Conservation (phyloP, 2,888 invertebrate species). For the Napeogenes inachia region DNA sequence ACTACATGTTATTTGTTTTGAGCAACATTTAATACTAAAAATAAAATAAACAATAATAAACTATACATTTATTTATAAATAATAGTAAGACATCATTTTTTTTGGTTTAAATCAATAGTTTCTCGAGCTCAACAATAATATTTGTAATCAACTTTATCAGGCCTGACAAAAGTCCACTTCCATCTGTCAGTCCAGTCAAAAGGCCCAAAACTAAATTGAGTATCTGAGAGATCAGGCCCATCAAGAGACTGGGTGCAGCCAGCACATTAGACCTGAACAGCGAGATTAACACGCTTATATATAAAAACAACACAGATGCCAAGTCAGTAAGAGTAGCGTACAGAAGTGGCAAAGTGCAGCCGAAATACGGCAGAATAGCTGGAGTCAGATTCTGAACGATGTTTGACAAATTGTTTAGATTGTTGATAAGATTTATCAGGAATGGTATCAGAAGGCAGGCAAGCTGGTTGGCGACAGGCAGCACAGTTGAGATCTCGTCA, state of each 20-base stretch:
- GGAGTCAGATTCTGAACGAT: slow-evolving; percentile 69
- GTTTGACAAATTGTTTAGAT: slow-evolving; percentile 65
- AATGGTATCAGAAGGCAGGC: slow-evolving; percentile 64
- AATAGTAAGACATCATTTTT: slow-evolving; percentile 22
- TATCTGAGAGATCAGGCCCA: slow-evolving; percentile 53
- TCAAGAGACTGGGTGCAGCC: slow-evolving; percentile 57
- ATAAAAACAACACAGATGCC: slow-evolving; percentile 64
- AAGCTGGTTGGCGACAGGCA: slow-evolving; percentile 64
- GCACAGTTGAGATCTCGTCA: slow-evolving; percentile 61
- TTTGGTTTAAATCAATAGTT: slow-evolving; percentile 45
- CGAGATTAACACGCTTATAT: slow-evolving; percentile 65
- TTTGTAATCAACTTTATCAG: slow-evolving; percentile 60
- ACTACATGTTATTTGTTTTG: too few species aligned
- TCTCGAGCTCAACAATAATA: slow-evolving; percentile 62
- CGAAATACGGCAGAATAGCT: slow-evolving; percentile 65
- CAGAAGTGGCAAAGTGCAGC: slow-evolving; percentile 61
- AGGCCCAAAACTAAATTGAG: slow-evolving; percentile 59
- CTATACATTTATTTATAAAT: slow-evolving; percentile 28
- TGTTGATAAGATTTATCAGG: slow-evolving; percentile 65
- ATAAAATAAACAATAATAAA: slow-evolving; percentile 16
- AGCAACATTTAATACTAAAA: background rate
- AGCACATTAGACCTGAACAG: slow-evolving; percentile 64
- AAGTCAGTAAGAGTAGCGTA: slow-evolving; percentile 67
- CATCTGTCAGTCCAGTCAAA: slow-evolving; percentile 59
- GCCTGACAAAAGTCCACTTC: slow-evolving; percentile 53